These are phyloP conservation scores for Clarias fuscus DNA, from an alignment of 2,797 vertebrate genomes.

Conservation along the genomic window DNA sequence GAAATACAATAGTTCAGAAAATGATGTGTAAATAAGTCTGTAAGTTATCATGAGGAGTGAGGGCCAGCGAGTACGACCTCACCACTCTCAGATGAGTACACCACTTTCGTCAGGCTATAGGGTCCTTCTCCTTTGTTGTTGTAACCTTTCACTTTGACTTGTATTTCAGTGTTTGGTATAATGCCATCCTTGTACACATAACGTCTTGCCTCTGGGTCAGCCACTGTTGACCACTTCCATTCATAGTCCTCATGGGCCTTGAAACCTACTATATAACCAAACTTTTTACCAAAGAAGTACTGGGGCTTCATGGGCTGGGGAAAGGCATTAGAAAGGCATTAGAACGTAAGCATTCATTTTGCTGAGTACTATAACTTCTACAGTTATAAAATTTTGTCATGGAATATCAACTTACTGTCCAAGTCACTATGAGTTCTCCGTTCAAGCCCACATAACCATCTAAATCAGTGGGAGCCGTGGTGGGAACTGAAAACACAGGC, in stretches of 20 bases:
- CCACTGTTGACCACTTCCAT: slow-evolving; percentile 91
- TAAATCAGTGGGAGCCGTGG: slow-evolving; percentile 87
- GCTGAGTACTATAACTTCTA: not conserved
- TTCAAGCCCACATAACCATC: slow-evolving; percentile 88
- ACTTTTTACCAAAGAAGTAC: slow-evolving; percentile 92
- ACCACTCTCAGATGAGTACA: slow-evolving; percentile 88
- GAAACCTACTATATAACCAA: slow-evolving; percentile 93
- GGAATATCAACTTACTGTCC: slow-evolving; percentile 79
- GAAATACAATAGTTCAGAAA: not conserved
- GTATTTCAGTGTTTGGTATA: slow-evolving; percentile 86
- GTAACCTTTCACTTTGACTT: slow-evolving; percentile 94
- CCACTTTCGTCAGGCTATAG: slow-evolving; percentile 83
- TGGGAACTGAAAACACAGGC: slow-evolving; percentile 77
- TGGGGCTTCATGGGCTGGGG: slow-evolving; percentile 90
- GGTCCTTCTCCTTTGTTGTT: slow-evolving; percentile 95
- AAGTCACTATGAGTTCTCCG: slow-evolving; percentile 91
- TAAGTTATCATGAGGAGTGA: not conserved
- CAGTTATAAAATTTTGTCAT: not conserved
- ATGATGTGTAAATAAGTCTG: not conserved
- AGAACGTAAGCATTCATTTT: not conserved
- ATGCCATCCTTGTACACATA: slow-evolving; percentile 87
- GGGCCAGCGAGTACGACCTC: slow-evolving; percentile 1
- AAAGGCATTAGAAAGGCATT: slow-evolving; percentile 7
- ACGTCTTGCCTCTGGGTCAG: slow-evolving; percentile 88
- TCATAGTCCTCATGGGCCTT: slow-evolving; percentile 88